Percentiles rank a stretch among this genome's conserved stretches.
These are phyloP conservation scores for Ibycter americanus DNA, from an alignment of 2,797 vertebrate genomes.

Conservation along the genomic window DNA sequence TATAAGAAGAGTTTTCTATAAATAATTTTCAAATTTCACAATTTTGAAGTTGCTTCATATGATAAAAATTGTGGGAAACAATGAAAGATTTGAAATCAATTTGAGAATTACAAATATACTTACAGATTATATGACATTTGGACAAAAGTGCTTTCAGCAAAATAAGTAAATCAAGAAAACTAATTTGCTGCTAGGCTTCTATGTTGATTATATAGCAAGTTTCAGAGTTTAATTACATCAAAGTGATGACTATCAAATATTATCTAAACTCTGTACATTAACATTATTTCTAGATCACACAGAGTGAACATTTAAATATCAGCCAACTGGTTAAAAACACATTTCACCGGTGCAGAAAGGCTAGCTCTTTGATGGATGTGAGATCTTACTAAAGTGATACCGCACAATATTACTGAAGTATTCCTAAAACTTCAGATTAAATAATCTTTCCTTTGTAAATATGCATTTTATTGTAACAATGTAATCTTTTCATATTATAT, in stretches of 20 bases:
- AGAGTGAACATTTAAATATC: not conserved
- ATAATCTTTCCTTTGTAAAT: not conserved
- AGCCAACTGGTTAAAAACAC: not conserved
- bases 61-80: not conserved
- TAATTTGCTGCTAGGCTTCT: not conserved
- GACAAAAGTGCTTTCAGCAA: not conserved
- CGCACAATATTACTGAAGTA: not conserved
- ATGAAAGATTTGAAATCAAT: not conserved
- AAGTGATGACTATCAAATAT: not conserved
- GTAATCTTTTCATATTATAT: not conserved
- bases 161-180: not conserved
- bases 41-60: not conserved
- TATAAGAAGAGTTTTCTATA: not conserved
- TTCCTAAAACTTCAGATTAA: not conserved
- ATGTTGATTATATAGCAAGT: not conserved
- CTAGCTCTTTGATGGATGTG: not conserved
- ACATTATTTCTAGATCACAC: not conserved
- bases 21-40: not conserved
- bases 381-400: not conserved
- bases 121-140: not conserved
- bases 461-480: not conserved
- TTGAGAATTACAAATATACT: not conserved
- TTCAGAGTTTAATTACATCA: not conserved
- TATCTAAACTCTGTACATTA: not conserved
- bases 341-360: not conserved